Evolutionary conservation across 2,888 invertebrate genomes (phyloP).

Genomic region (Autographa gamma): DNA sequence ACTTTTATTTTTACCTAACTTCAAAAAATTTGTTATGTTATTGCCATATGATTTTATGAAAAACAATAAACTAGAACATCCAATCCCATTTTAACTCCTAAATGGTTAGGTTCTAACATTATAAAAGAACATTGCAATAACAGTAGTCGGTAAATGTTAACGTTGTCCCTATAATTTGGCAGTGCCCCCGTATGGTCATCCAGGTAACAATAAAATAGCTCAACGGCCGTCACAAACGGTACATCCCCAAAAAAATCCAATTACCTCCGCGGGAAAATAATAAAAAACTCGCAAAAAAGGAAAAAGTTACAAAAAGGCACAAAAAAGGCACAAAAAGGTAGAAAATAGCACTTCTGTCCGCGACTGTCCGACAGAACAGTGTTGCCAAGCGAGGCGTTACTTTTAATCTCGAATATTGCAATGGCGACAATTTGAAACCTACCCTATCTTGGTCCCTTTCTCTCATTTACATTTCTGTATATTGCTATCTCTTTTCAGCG

Average conservation of each 20-base stretch:
- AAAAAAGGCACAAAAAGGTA: slow-evolving; percentile 32
- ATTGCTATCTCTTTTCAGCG: slow-evolving; percentile 45
- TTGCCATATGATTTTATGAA: no score
- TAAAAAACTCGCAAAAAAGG: slow-evolving; percentile 51
- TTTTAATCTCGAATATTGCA: slow-evolving; percentile 88
- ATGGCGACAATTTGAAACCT: slow-evolving; percentile 81
- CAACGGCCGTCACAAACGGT: slow-evolving; percentile 57
- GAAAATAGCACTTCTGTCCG: slow-evolving; percentile 63
- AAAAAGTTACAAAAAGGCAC: slow-evolving; percentile 11
- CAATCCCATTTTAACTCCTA: slow-evolving; percentile 9
- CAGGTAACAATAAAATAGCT: slow-evolving; percentile 52
- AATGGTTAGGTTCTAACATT: slow-evolving; percentile 22
- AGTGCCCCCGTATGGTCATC: slow-evolving; percentile 35
- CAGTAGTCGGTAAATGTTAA: slow-evolving; percentile 31
- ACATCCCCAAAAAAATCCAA: slow-evolving; percentile 59
- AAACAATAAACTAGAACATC: not conserved
- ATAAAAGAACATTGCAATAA: slow-evolving; percentile 25
- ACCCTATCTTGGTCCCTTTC: slow-evolving; percentile 62
- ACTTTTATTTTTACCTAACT: no score
- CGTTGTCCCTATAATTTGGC: slow-evolving; percentile 54
- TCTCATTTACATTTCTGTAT: slow-evolving; percentile 30
- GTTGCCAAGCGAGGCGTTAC: slow-evolving; percentile 83
- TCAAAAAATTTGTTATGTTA: no score
- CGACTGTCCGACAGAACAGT: slow-evolving; percentile 72
- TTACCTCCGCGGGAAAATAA: slow-evolving; percentile 58